Conservation (phyloP, 2,888 invertebrate genomes). For the Lysandra bellargus region DNA sequence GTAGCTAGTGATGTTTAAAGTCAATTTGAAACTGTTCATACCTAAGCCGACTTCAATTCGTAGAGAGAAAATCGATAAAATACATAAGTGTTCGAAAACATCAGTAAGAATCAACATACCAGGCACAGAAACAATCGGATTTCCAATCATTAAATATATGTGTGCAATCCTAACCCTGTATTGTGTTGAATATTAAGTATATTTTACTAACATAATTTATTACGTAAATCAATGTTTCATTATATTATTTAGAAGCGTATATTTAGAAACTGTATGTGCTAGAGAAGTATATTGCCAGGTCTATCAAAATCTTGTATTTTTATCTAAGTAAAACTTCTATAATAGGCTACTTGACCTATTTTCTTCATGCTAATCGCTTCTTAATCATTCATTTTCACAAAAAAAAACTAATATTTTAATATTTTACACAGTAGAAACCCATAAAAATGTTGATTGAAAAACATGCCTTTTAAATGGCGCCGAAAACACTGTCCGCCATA, state of each 20-base stretch:
- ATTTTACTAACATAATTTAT: background rate
- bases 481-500: no score
- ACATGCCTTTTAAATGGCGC: no score
- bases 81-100: background rate
- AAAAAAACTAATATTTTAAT: no score
- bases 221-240: background rate
- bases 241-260: background rate
- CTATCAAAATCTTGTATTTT: background rate
- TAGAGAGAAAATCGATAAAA: background rate
- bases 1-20: slow-evolving; percentile 6
- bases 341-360: background rate
- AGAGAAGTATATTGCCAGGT: background rate
- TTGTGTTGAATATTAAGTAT: background rate
- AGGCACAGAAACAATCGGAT: background rate
- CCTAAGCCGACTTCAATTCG: background rate
- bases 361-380: no score
- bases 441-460: no score
- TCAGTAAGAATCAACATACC: background rate
- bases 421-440: no score
- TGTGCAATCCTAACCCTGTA: slow-evolving; percentile 21
- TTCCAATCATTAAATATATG: background rate
- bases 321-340: background rate
- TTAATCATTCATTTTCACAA: no score
- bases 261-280: background rate
- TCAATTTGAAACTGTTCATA: background rate